Conservation (phyloP, 1,140 invertebrate genomes). For the Nephila pilipes region DNA sequence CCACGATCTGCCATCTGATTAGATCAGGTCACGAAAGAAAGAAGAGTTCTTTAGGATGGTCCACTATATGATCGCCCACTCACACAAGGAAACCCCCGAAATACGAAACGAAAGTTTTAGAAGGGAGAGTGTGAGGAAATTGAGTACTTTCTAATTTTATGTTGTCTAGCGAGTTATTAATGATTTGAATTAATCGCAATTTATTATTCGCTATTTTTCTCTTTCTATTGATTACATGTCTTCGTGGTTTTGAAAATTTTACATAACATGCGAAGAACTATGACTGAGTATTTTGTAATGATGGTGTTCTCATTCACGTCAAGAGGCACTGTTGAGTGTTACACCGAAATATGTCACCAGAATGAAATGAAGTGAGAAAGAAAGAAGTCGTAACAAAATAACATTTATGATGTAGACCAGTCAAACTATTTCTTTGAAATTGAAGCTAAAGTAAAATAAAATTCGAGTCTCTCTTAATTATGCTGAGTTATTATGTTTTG, state of each 20-base stretch:
- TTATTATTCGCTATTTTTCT: not conserved
- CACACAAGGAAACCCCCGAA: not conserved
- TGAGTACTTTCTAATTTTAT: not conserved
- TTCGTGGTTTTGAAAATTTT: not conserved
- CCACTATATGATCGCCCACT: not conserved
- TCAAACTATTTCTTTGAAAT: too few species aligned
- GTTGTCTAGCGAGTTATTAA: not conserved
- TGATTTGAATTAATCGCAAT: not conserved
- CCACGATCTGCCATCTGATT: not conserved
- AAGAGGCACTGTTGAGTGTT: too few species aligned
- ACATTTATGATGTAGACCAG: too few species aligned
- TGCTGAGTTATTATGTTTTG: too few species aligned
- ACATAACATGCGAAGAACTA: too few species aligned
- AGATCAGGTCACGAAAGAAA: not conserved
- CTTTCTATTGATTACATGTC: not conserved
- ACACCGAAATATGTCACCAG: too few species aligned
- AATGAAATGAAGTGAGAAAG: too few species aligned
- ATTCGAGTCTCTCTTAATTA: too few species aligned
- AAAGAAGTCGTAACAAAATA: too few species aligned
- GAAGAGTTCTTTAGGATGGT: not conserved
- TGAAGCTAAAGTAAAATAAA: too few species aligned
- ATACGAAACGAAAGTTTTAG: not conserved
- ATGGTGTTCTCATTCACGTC: too few species aligned
- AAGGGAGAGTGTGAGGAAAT: not conserved
- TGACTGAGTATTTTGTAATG: too few species aligned